Evolutionary conservation across 2,113 vertebrate species (phyloP).

Genomic region (Pyxicephalus adspersus): DNA sequence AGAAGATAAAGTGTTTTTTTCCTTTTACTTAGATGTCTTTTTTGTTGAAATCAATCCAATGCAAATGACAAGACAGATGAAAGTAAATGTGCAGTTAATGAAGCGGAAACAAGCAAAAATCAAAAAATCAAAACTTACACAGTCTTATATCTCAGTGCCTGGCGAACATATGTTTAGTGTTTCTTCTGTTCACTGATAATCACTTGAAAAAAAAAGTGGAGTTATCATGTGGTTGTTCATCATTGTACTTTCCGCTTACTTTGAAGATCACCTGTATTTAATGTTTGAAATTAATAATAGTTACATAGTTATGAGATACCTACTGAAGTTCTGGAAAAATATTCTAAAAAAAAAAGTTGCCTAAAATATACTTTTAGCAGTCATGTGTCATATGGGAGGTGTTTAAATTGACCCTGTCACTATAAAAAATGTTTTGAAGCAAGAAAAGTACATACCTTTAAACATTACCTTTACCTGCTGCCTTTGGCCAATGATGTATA

Average conservation of each 20-base stretch:
- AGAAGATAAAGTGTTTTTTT: slow-evolving; percentile 26
- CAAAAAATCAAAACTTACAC: slow-evolving; percentile 31
- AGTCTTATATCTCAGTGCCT: slow-evolving; percentile 22
- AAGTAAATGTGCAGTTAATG: slow-evolving; percentile 49
- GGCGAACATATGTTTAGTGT: slow-evolving; percentile 43
- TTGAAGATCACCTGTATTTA: slow-evolving; percentile 35
- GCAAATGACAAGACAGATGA: slow-evolving; percentile 45
- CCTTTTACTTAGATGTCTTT: slow-evolving; percentile 30
- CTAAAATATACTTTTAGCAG: too few relatives aligned
- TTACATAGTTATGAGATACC: background rate
- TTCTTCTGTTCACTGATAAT: slow-evolving; percentile 30
- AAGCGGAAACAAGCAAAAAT: slow-evolving; percentile 43
- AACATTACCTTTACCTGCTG: too few relatives aligned
- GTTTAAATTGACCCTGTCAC: too few relatives aligned
- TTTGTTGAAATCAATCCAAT: slow-evolving; percentile 45
- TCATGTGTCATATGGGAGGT: too few relatives aligned
- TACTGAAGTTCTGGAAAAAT: background rate
- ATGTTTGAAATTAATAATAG: background rate
- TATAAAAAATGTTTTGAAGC: too few relatives aligned
- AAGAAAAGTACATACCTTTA: too few relatives aligned
- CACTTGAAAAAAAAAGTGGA: background rate
- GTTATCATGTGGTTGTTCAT: slow-evolving; percentile 15
- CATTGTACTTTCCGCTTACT: background rate
- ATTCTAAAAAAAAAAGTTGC: background rate
- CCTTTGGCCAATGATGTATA: too few relatives aligned